These are phyloP conservation scores for Calyptommatus sinebrachiatus DNA, from an alignment of 2,113 vertebrate genomes.

Conservation along the genomic window DNA sequence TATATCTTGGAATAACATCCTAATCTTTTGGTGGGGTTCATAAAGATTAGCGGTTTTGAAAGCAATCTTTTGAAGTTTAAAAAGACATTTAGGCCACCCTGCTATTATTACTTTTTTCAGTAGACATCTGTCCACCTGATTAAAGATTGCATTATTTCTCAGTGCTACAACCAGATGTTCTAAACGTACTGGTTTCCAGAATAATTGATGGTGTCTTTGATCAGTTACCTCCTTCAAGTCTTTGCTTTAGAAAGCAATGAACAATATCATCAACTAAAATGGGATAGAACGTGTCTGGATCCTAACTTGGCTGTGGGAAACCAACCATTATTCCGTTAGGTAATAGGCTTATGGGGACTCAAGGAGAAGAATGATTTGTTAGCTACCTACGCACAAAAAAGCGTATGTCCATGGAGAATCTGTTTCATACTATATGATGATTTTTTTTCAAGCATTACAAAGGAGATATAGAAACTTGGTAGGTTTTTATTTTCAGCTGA, in stretches of 20 bases:
- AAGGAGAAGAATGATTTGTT: background rate
- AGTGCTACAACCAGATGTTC: slow-evolving; percentile 35
- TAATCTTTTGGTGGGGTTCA: slow-evolving; percentile 1
- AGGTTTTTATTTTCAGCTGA: slow-evolving; percentile 6
- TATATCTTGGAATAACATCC: no score
- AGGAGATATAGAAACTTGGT: background rate
- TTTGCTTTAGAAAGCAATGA: slow-evolving; percentile 13
- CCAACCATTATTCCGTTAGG: background rate
- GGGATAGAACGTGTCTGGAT: background rate
- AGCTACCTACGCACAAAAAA: background rate
- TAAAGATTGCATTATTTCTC: slow-evolving; percentile 38
- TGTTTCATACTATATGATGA: background rate
- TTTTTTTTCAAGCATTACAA: background rate
- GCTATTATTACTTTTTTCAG: slow-evolving; percentile 23
- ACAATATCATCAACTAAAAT: slow-evolving; percentile 5
- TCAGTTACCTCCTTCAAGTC: slow-evolving; percentile 16
- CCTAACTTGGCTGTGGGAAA: background rate
- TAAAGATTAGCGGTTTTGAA: slow-evolving; percentile 37
- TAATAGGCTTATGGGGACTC: background rate
- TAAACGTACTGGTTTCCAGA: slow-evolving; percentile 24
- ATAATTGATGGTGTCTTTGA: slow-evolving; percentile 38
- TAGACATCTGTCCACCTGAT: slow-evolving; percentile 27
- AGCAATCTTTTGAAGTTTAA: slow-evolving; percentile 32
- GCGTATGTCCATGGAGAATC: fast-evolving
- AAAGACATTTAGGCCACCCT: slow-evolving; percentile 36